Evolutionary conservation across 2,797 vertebrate species (phyloP).

Genomic region (Hypotaenidia philippensis): DNA sequence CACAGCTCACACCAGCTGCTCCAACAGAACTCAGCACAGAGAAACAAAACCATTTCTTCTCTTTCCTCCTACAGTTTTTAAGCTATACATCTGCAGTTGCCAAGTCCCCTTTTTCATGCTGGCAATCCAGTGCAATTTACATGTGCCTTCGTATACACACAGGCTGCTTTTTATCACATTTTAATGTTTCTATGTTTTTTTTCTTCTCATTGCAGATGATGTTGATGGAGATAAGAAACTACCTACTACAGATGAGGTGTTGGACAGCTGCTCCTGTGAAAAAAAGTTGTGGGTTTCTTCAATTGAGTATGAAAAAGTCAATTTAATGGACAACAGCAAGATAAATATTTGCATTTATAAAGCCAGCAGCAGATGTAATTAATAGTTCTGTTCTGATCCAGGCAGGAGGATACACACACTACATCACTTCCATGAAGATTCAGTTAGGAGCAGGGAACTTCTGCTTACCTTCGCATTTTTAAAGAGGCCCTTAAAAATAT

Average conservation of each 20-base stretch:
- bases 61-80: neutral
- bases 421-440: neutral
- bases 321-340: neutral
- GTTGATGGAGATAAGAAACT: neutral
- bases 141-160: neutral
- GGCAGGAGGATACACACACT: neutral
- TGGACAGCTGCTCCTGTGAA: neutral
- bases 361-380: neutral
- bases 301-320: neutral
- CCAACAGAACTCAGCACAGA: neutral
- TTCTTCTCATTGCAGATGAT: neutral
- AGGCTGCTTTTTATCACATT: neutral
- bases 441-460: neutral
- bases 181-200: neutral
- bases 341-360: neutral
- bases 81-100: neutral
- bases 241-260: neutral
- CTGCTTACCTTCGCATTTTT: neutral
- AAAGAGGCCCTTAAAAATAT: neutral
- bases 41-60: neutral
- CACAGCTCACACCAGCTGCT: neutral
- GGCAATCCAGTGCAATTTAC: neutral
- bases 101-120: neutral
- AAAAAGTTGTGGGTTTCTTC: accelerated
- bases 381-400: neutral